Base-by-base conservation (phyloP, 2,113 vertebrate species). In the Eurypyga helias region DNA sequence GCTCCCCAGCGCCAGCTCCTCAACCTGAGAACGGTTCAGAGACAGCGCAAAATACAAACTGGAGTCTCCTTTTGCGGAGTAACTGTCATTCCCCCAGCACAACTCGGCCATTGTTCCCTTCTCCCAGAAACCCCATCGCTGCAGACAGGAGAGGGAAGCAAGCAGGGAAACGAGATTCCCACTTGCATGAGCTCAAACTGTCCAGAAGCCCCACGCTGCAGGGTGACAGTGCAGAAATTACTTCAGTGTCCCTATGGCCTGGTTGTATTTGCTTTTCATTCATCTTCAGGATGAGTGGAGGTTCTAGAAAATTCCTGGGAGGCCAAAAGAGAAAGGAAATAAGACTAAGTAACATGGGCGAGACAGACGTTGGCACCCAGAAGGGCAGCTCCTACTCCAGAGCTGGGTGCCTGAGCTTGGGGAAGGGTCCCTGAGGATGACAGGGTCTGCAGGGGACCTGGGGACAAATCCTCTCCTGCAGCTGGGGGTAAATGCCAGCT, bases 141-240 rank as follows among this genome's bases (percentile, higher is more conserved):
- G 90, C 70, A 41, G 83, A 36, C 75, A 36, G 60, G 49, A 82
- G 55, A 52, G 34, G 36, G 62, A 75, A 55, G n/a, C 55, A 24
- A 19, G 13, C 65, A 83, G 62, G 62, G 66, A 33, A 73, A 71
- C 2, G 15, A 38, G 69, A 25, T 72, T 84, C 51, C 64, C 55
- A 31, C 48, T 33, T 82, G 43, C 36, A 13, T 0, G 31, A 91
- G 26, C 58, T 69, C 0, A 1, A 72, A 52, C 34, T 73, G 17
- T 36, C 17, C 3, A 2, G 43, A 81, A 87, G 57, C 57, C 65
- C 21, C 45, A 9, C 2, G 2, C 4, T 1, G 0, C 64, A 9
- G 41, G 19, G 26, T 55, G 64, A 48, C 2, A 7, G 71, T 69
- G 54, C 49, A 33, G 71, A 73, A 49, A 80, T 67, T n/a, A 6